A percentile compares a stretch with the other conserved stretches of the same genome.
phyloP scores from a whole-genome alignment of 2,113 vertebrate genomes.

The Caloenas nicobarica region DNA sequence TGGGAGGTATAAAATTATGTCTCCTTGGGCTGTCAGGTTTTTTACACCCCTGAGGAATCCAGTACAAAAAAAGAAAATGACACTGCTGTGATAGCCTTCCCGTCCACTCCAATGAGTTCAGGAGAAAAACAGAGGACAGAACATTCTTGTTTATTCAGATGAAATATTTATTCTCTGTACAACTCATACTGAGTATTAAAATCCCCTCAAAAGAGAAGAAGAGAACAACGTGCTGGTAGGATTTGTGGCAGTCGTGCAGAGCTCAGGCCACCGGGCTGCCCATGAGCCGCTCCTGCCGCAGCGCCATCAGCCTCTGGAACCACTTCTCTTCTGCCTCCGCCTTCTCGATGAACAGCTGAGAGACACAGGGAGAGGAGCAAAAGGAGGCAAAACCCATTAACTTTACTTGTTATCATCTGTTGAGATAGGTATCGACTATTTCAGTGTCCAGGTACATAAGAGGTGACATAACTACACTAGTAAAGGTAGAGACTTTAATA shows the following conservation, averaged over 20 bases:
- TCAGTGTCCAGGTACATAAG: background rate
- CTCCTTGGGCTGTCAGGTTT: background rate
- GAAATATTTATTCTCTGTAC: background rate
- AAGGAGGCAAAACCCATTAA: background rate
- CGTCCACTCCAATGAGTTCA: background rate
- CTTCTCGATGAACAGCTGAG: conserved; percentile 91
- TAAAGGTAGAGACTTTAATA: background rate
- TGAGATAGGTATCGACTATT: fast-evolving
- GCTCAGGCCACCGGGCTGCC: conserved; percentile 89
- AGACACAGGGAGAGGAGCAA: background rate
- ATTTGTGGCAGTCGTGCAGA: background rate
- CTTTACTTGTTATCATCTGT: fast-evolving
- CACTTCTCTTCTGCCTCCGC: conserved; percentile 91
- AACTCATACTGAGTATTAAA: background rate
- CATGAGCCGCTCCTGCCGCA: conserved; percentile 94
- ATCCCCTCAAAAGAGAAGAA: background rate
- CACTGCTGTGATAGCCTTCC: background rate
- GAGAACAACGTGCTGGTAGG: background rate
- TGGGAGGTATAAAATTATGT: background rate
- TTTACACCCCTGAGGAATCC: background rate
- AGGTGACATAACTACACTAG: background rate
- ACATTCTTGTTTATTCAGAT: background rate
- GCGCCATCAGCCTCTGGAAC: conserved; percentile 87
- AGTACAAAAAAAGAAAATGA: background rate
- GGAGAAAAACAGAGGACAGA: background rate